Evolutionary conservation across 2,888 invertebrate genomes (phyloP).

Genomic region (Leucophenga maculata): DNA sequence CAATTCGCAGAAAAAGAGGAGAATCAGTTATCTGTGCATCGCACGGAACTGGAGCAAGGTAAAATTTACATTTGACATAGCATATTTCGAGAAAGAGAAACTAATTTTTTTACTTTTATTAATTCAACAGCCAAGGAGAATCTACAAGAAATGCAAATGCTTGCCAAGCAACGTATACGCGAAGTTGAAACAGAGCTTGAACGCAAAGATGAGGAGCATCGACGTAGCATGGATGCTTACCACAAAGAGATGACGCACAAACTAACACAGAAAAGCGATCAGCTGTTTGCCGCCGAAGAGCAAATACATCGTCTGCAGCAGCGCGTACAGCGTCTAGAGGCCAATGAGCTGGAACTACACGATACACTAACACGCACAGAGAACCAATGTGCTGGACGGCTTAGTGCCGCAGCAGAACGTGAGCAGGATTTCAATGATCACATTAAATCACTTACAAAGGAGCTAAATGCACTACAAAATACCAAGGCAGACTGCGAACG

Average conservation of each 20-base stretch:
- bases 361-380: conserved; percentile 62
- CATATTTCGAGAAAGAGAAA: background rate
- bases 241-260: conserved; percentile 60
- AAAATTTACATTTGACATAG: background rate
- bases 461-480: conserved; percentile 62
- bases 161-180: conserved; percentile 63
- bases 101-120: background rate
- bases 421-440: conserved; percentile 68
- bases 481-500: conserved; percentile 64
- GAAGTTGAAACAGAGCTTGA: conserved; percentile 62
- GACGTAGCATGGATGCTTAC: conserved; percentile 59
- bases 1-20: conserved; percentile 65
- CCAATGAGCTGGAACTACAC: conserved; percentile 60
- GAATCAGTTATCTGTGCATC: conserved; percentile 65
- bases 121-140: conserved; percentile 75
- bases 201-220: conserved; percentile 60
- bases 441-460: conserved; percentile 62
- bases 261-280: conserved; percentile 61
- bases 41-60: conserved; percentile 70
- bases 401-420: conserved; percentile 56
- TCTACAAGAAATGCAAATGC: conserved; percentile 69
- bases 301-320: conserved; percentile 61
- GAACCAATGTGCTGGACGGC: conserved; percentile 54
- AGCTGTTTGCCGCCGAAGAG: conserved; percentile 71
- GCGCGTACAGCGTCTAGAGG: conserved; percentile 56